These are phyloP conservation scores for Podabrus alpinus DNA, from an alignment of 2,888 invertebrate species.

Conservation along the genomic window DNA sequence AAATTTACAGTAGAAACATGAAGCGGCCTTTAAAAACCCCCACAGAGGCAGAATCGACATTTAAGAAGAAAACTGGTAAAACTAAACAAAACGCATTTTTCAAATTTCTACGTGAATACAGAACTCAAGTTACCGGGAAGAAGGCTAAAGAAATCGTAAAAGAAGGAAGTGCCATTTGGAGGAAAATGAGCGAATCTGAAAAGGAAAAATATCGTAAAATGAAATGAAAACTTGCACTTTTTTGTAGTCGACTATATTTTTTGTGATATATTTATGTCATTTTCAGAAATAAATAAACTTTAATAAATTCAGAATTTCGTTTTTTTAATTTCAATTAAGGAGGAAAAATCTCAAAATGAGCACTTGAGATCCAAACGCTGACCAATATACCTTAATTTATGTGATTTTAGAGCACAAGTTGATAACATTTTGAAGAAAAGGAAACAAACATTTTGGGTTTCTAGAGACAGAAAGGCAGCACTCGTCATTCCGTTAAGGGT, in stretches of 20 bases:
- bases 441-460: too few species aligned
- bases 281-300: background rate
- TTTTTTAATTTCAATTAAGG: background rate
- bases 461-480: too few species aligned
- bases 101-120: background rate
- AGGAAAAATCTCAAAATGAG: too few species aligned
- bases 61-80: background rate
- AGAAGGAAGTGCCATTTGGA: background rate
- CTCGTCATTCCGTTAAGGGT: too few species aligned
- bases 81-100: background rate
- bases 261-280: background rate
- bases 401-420: too few species aligned
- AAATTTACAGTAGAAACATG: background rate
- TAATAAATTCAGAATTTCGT: background rate
- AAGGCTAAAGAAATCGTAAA: background rate
- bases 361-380: too few species aligned
- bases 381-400: too few species aligned
- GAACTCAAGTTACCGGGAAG: background rate
- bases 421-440: too few species aligned
- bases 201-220: background rate
- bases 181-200: background rate
- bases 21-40: background rate
- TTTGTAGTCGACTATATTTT: background rate
- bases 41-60: background rate
- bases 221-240: background rate